These are phyloP conservation scores for Stegana nigrithorax DNA, from an alignment of 2,888 invertebrate species.

Conservation along the genomic window DNA sequence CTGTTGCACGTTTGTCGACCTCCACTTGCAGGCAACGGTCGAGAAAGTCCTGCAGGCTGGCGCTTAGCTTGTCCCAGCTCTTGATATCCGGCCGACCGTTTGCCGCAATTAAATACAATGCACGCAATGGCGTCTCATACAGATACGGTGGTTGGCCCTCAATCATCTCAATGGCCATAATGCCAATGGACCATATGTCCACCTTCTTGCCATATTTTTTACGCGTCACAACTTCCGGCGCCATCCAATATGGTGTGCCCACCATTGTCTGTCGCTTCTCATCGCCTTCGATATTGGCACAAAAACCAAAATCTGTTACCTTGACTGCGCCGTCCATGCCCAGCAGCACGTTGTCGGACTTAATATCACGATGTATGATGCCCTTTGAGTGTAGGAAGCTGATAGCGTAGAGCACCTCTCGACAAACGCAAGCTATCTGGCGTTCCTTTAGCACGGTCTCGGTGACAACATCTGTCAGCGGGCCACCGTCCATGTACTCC, in stretches of 20 bases:
- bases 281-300: slow-evolving; percentile 94
- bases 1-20: slow-evolving; percentile 87
- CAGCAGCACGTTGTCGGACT: slow-evolving; percentile 95
- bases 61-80: slow-evolving; percentile 82
- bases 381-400: slow-evolving; percentile 89
- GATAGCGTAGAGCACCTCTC: slow-evolving; percentile 89
- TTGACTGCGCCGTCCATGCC: slow-evolving; percentile 93
- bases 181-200: slow-evolving; percentile 96
- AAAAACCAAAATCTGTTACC: slow-evolving; percentile 97
- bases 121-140: slow-evolving; percentile 91
- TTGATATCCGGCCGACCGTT: slow-evolving; percentile 93
- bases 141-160: slow-evolving; percentile 98
- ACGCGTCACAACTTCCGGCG: slow-evolving; percentile 92
- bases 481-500: slow-evolving; percentile 95
- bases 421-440: slow-evolving; percentile 95
- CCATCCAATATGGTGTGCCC: slow-evolving; percentile 99
- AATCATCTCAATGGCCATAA: slow-evolving; percentile 95
- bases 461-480: slow-evolving; percentile 95
- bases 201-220: slow-evolving; percentile 95
- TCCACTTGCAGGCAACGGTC: slow-evolving; percentile 92
- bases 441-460: slow-evolving; percentile 97
- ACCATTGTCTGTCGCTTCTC: slow-evolving; percentile 98
- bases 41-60: slow-evolving; percentile 83
- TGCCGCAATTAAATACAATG: slow-evolving; percentile 94
- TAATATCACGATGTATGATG: slow-evolving; percentile 95